Evolutionary conservation across 37 sponge, comb jelly and placozoan species (phyloP).

Genomic region (Halisarca cf. caerulea): DNA sequence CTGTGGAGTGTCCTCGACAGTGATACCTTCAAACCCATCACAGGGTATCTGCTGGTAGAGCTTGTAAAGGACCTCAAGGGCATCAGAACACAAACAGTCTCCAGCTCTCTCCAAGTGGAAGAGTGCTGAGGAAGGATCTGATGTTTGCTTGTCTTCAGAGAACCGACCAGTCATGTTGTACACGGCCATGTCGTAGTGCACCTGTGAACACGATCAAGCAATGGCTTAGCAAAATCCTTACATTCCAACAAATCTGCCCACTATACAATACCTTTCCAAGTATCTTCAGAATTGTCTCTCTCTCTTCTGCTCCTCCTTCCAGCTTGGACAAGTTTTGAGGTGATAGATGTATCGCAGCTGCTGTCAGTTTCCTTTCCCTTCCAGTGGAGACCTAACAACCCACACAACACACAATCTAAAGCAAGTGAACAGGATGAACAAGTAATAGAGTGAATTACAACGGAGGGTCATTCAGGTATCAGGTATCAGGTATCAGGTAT

Average conservation of each 20-base stretch:
- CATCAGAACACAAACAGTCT: conserved; percentile 31
- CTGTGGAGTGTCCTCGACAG: conserved; percentile 50
- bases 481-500: too few species aligned
- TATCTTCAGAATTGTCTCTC: conserved; percentile 23
- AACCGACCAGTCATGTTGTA: conserved; percentile 84
- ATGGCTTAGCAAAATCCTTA: conserved; percentile 8
- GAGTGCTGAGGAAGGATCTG: conserved; percentile 46
- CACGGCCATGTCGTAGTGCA: conserved; percentile 78
- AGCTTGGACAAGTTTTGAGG: not conserved
- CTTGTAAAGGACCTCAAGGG: conserved; percentile 47
- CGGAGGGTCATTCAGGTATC: too few species aligned
- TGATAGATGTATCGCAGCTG: not conserved
- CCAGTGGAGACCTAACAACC: not conserved
- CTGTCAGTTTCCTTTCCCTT: not conserved
- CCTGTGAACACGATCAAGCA: conserved; percentile 33
- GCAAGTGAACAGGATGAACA: too few species aligned
- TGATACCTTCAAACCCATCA: conserved; percentile 41
- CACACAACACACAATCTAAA: too few species aligned
- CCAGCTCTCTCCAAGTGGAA: conserved; percentile 79
- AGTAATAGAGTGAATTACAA: too few species aligned
- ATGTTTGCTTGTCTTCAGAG: conserved; percentile 40
- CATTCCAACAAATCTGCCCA: not conserved
- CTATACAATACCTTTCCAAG: conserved; percentile 59
- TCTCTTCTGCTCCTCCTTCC: not conserved
- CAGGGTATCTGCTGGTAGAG: conserved; percentile 74